Conservation (phyloP, 2,888 invertebrate species). For the Plebejus melissa region DNA sequence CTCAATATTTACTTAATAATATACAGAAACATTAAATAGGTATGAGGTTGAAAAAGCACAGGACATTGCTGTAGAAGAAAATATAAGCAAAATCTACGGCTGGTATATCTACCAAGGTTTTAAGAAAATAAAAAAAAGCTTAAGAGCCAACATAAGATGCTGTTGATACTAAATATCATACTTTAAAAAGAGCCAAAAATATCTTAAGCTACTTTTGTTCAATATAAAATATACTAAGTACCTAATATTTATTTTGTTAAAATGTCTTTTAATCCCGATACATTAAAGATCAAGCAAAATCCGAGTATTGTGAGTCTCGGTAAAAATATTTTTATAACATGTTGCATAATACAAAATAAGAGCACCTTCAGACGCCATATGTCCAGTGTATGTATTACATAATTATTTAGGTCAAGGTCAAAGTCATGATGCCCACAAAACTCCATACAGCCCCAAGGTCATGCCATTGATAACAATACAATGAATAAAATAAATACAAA, state of each 20-base stretch:
- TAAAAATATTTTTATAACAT: background rate
- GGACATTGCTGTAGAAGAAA: background rate
- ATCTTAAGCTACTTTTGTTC: no score
- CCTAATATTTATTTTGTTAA: no score
- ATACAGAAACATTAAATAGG: background rate
- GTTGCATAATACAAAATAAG: background rate
- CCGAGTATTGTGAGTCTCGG: background rate
- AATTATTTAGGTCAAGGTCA: conserved; percentile 25
- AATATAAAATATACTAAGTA: no score
- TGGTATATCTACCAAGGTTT: no score
- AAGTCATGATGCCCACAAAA: conserved; percentile 6
- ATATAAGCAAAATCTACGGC: background rate
- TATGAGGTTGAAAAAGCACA: background rate
- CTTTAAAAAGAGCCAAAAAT: no score
- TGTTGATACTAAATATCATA: no score
- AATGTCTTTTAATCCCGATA: no score
- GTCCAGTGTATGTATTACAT: background rate
- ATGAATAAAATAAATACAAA: no score
- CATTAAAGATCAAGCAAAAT: background rate
- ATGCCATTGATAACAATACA: background rate
- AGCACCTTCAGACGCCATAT: conserved; percentile 12
- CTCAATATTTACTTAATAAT: background rate
- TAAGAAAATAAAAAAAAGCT: no score
- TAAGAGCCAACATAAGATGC: no score
- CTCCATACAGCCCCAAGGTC: conserved; percentile 5